Base-by-base conservation (phyloP, 2,888 invertebrate species). In the Baronia brevicornis region DNA sequence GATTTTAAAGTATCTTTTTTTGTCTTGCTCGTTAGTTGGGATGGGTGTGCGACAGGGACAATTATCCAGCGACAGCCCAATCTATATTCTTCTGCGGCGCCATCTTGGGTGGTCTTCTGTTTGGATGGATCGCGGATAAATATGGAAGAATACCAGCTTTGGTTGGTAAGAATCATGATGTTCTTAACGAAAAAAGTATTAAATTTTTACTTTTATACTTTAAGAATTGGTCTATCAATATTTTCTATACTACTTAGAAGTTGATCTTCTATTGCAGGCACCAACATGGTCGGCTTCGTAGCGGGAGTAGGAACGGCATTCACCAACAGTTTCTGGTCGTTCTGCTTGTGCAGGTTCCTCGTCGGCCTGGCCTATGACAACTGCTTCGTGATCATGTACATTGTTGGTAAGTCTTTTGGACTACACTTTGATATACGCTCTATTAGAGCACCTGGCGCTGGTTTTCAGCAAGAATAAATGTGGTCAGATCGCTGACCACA, bases 321-420 rank as follows among this genome's bases (percentile, higher is more conserved):
- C 57, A 80, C 89, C 6, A 74, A 79, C 22, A 88, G 86, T n/a
- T 94, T 95, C 66, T 91, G 91, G 90, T 85, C 90, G 0, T 96
- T 95, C 70, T 90, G 92, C 29, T 53, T 91, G 0, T 93, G 94
- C 64, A 85, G 95, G n/a, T 95, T 96, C 70, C 82, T 95, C 29
- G 92, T 94, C 2, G 95, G 95, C 2, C 86, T 95, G 65, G 94
- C 94, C 2, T 95, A 94, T 56, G 95, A 95, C 66, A 95, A 94
- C 70, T 94, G 93, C 60, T 95, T 94, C 60, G 91, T 94, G 28
- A 93, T 95, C 89, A 95, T 95, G 93, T 95, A 95, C 52, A 95
- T 95, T 62, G 79, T 95, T 45, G 94, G 95, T 95, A 72, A 89
- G 89, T 4, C n/a, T n/a, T n/a, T n/a, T n/a, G n/a, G n/a, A n/a